Evolutionary conservation across 2,797 vertebrate species (phyloP), one percentile per base, ranked within the genome.

Genomic region (Nyctalus aviator): DNA sequence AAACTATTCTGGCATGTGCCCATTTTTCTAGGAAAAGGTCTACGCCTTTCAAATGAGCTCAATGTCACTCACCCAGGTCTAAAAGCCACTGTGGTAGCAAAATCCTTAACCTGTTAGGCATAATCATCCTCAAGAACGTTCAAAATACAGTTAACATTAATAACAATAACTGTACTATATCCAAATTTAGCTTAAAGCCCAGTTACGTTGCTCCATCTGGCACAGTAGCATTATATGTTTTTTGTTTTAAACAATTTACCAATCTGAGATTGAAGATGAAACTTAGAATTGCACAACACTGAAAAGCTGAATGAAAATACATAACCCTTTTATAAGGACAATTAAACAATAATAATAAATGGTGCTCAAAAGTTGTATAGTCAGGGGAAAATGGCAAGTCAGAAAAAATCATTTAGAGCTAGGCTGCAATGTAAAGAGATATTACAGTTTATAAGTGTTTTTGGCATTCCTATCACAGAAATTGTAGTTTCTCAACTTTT

Each of bases 221-320:
- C 20, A 73, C 59, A 8, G 44, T 30, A 79, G 72, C 48, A 37
- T 18, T 71, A 73, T 46, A 37, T 72, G 73, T 30, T 48, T 78
- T 86, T 79, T 35, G 82, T 15, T 69, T 64, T 90, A 75, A 91
- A 84, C 6, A 88, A 46, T 8, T 78, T 53, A 77, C 32, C 62
- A 79, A 87, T 57, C 37, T 76, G 46, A 95, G 59, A 94, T 11
- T 69, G 75, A 75, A 75, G 72, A 75, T 9, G 3, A 4, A 78
- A 84, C 53, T 78, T 4, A 83, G 50, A 90, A 48, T 2, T 59
- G 44, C 4, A 75, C 23, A 90, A 44, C 27, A 71, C 11, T 59
- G 69, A 88, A 87, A 77, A 90, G 37, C 77, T 69, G 12, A 81
- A 79, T 73, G 15, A 81, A 79, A 90, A 55, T 32, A 79, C 25